These are phyloP conservation scores for Brachypalpus laphriformis DNA, from an alignment of 2,888 invertebrate species.

Conservation along the genomic window DNA sequence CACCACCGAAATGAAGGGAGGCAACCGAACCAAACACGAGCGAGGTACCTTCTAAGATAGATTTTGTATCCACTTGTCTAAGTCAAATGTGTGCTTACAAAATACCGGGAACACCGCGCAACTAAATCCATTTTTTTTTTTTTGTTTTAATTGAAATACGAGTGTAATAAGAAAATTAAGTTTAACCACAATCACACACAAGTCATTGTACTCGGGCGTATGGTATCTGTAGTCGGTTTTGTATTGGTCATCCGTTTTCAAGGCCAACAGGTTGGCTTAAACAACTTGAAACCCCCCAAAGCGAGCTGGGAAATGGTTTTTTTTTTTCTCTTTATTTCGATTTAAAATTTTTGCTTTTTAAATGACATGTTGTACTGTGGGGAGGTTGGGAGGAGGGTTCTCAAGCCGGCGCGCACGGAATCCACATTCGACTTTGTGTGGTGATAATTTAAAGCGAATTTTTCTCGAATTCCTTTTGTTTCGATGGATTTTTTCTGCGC, in stretches of 20 bases:
- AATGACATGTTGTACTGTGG: conserved; percentile 12
- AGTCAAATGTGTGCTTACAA: conserved; percentile 8
- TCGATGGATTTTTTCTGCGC: neutral
- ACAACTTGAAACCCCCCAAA: conserved; percentile 47
- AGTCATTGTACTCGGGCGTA: conserved; percentile 64
- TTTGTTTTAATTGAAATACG: conserved; percentile 41
- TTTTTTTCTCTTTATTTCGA: conserved; percentile 30
- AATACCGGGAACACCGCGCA: conserved; percentile 13
- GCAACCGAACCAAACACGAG: neutral
- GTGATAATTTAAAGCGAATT: conserved; percentile 47
- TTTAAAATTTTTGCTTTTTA: neutral
- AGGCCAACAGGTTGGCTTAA: conserved; percentile 68
- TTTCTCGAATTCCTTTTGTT: conserved; percentile 47
- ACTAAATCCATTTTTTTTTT: neutral
- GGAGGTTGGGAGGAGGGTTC: neutral
- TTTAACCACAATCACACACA: conserved; percentile 36
- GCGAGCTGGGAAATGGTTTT: conserved; percentile 26
- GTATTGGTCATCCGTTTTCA: conserved; percentile 63
- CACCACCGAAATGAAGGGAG: neutral
- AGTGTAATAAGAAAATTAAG: conserved; percentile 28
- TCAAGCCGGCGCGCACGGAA: conserved; percentile 37
- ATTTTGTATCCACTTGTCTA: conserved; percentile 5
- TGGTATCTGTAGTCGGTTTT: conserved; percentile 19
- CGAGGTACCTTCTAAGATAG: neutral
- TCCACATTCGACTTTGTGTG: conserved; percentile 21